Conservation (phyloP, 2,888 invertebrate genomes). For the Netelia inedita region DNA sequence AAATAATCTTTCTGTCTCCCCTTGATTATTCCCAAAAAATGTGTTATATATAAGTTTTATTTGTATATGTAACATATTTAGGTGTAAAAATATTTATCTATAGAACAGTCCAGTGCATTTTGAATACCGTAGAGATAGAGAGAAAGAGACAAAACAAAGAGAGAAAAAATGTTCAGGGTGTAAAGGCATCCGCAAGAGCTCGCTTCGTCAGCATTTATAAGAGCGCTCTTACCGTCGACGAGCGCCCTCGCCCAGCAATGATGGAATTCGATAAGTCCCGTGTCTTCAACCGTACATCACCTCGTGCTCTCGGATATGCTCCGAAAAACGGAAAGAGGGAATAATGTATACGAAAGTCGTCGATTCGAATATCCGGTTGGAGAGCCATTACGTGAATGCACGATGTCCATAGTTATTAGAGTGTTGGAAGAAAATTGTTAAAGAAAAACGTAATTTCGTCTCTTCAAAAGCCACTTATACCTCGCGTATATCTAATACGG, state of each 20-base stretch:
- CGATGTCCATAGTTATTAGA: slow-evolving; percentile 26
- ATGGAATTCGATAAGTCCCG: slow-evolving; percentile 60
- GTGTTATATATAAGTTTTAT: too few species aligned
- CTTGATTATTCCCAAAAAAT: background rate
- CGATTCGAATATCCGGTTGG: slow-evolving; percentile 59
- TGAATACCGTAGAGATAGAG: slow-evolving; percentile 32
- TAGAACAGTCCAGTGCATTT: slow-evolving; percentile 26
- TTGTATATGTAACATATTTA: background rate
- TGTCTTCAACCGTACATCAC: slow-evolving; percentile 5
- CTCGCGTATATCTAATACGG: background rate
- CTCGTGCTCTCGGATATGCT: slow-evolving; percentile 17
- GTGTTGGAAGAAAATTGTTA: slow-evolving; percentile 19
- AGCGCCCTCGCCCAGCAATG: slow-evolving; percentile 28
- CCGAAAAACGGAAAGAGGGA: slow-evolving; percentile 38
- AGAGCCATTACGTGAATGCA: slow-evolving; percentile 40
- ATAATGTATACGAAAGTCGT: slow-evolving; percentile 18
- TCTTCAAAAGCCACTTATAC: slow-evolving; percentile 12
- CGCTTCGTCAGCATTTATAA: slow-evolving; percentile 68
- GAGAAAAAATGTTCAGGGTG: slow-evolving; percentile 36
- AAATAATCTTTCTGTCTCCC: background rate
- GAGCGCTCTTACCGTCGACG: slow-evolving; percentile 19
- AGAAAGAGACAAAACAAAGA: slow-evolving; percentile 36
- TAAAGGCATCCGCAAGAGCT: slow-evolving; percentile 16
- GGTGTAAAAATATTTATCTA: slow-evolving; percentile 1
- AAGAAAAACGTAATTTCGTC: background rate